Evolutionary conservation across 2,113 vertebrate species (phyloP).

Genomic region (Oncorhynchus gorbuscha): DNA sequence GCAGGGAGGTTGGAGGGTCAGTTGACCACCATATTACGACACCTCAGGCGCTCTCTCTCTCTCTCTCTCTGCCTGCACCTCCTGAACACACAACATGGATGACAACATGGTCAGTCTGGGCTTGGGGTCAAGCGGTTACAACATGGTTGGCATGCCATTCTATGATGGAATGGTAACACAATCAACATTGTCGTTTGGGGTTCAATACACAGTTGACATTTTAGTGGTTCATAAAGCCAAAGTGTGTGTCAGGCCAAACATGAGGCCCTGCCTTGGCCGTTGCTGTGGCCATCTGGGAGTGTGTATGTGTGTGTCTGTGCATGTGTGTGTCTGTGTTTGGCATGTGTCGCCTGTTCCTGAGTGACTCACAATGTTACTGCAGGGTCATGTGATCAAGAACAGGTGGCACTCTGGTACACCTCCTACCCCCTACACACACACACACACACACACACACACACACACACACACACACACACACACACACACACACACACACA

Average conservation of each 20-base stretch:
- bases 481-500: neutral
- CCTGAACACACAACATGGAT: constrained; percentile 45
- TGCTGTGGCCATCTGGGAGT: constrained; percentile 60
- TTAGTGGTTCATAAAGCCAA: constrained; percentile 37
- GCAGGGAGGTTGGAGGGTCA: constrained; percentile 20
- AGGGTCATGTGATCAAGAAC: constrained; percentile 59
- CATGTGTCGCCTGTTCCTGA: constrained; percentile 45
- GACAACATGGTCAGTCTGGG: neutral
- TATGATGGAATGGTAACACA: neutral
- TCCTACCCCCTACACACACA: neutral
- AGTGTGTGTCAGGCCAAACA: constrained; percentile 4
- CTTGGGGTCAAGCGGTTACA: neutral
- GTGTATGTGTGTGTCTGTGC: constrained; percentile 25
- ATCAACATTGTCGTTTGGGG: neutral
- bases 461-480: neutral
- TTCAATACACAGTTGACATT: constrained; percentile 13
- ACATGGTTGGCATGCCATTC: neutral
- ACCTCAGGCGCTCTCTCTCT: neutral
- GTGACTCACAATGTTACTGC: constrained; percentile 52
- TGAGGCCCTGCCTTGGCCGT: constrained; percentile 17
- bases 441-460: neutral
- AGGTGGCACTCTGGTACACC: constrained; percentile 57
- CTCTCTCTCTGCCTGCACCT: constrained; percentile 11
- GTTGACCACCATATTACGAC: constrained; percentile 53
- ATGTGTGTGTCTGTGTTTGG: constrained; percentile 14